Base-by-base conservation (phyloP, 2,113 vertebrate species). In the Mirounga angustirostris region DNA sequence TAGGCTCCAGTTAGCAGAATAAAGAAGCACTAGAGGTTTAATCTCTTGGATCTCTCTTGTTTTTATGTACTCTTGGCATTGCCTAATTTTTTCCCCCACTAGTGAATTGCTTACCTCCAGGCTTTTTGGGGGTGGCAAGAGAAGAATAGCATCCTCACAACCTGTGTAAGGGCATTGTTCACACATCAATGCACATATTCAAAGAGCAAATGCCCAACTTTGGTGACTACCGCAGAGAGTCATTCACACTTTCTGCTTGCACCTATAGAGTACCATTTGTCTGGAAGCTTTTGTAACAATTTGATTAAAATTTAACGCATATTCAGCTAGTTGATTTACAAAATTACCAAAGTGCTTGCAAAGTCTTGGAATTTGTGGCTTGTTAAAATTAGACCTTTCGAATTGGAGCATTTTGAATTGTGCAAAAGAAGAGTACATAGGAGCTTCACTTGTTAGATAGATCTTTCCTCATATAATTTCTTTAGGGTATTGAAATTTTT, bases 41-140 rank as follows among this genome's bases (percentile, higher is more conserved):
- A 88, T 91, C 58, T 79, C 90, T 95, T 61, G 33, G 9, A 83
- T 87, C 95, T 92, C 63, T 95, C 91, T 82, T 84, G 36, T 89
- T 83, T 97, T 95, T 33, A 46, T 50, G 58, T n/a, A 88, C n/a
- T 92, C 78, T 81, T 78, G 95, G 74, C 94, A 91, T 67, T 81
- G 83, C 56, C 28, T 63, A 67, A 59, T 46, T 71, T 74, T 61
- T 19, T 15, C 16, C 43, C 46, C 21, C 28, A 50, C 58, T 26
- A 65, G n/a, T 79, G 78, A 96, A 89, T 54, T 91, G 82, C 91
- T 96, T 80, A 94, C 95, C 92, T 97, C 61, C 40, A 91, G 97
- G 96, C 71, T 76, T 92, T 96, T 59, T 4, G n/a, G 89, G 33
- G 74, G 26, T 24, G 33, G 67, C 71, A 58, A 76, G 89, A 93